Evolutionary conservation across 2,888 invertebrate genomes (phyloP).

Genomic region (Scaptomyza reducta): DNA sequence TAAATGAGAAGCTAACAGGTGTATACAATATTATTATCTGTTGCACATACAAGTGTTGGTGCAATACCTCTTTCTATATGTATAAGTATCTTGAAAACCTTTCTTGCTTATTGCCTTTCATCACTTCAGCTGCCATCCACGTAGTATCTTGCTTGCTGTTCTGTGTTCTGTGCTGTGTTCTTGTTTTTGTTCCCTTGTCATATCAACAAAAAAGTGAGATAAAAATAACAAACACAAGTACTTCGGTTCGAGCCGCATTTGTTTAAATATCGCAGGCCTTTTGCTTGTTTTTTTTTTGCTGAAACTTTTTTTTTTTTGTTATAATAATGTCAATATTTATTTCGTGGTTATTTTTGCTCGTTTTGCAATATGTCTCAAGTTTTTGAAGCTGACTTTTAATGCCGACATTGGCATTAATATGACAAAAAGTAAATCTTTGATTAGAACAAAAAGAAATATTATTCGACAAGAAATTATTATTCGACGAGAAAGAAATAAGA

Average conservation of each 20-base stretch:
- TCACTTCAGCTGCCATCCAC: constrained; percentile 9
- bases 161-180: background rate
- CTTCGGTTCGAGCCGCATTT: constrained; percentile 35
- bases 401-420: constrained; percentile 23
- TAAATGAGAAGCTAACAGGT: background rate
- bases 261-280: constrained; percentile 54
- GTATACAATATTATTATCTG: constrained; percentile 7
- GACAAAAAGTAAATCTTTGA: background rate
- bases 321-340: constrained; percentile 53
- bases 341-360: constrained; percentile 23
- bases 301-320: constrained; percentile 23
- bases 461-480: no score
- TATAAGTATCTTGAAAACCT: constrained; percentile 12
- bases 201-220: constrained; percentile 18
- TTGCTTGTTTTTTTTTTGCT: background rate
- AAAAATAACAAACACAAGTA: constrained; percentile 45
- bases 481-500: no score
- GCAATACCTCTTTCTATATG: background rate
- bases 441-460: no score
- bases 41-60: background rate
- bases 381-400: constrained; percentile 6
- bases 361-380: constrained; percentile 14
- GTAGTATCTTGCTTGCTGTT: constrained; percentile 2
- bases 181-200: constrained; percentile 1
- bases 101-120: constrained; percentile 32